A percentile compares a stretch with the other conserved stretches of the same genome.
These are phyloP conservation scores for Ochotona princeps DNA, from an alignment of 2,113 vertebrate species.

Conservation along the genomic window DNA sequence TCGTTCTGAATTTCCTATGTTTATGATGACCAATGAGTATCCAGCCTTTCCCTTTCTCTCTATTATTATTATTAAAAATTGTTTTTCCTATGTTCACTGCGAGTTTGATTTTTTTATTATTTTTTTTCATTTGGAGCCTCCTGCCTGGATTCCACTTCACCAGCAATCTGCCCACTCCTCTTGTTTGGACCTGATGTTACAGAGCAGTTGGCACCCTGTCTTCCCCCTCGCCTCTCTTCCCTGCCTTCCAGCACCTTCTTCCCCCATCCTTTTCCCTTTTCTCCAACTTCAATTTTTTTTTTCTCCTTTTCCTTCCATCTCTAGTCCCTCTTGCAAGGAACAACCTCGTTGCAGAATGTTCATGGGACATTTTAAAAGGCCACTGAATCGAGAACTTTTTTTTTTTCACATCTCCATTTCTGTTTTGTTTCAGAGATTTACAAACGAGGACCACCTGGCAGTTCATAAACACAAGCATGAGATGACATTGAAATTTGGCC, in stretches of 20 bases:
- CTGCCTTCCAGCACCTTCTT: conserved; percentile 24
- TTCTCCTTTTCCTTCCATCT: conserved; percentile 20
- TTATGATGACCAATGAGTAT: conserved; percentile 36
- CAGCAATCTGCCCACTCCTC: conserved; percentile 75
- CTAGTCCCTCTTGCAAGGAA: conserved; percentile 1
- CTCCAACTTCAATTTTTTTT: conserved; percentile 10
- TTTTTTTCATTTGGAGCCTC: conserved; percentile 56
- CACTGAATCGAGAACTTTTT: conserved; percentile 54
- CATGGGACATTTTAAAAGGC: conserved; percentile 62
- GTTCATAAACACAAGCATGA: conserved; percentile 99
- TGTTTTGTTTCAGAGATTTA: conserved; percentile 93
- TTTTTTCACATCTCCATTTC: conserved; percentile 69
- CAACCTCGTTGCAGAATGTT: conserved; percentile 24
- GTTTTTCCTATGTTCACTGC: conserved; percentile 62
- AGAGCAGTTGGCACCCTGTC: conserved; percentile 58
- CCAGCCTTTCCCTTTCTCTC: conserved; percentile 50
- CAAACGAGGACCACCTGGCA: conserved; percentile 99
- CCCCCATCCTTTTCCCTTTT: conserved; percentile 14
- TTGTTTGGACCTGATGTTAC: conserved; percentile 67
- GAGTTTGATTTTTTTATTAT: background rate
- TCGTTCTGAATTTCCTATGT: conserved; percentile 58
- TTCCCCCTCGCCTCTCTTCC: background rate
- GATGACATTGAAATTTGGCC: conserved; percentile 98
- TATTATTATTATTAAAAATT: conserved; percentile 77
- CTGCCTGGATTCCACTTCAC: conserved; percentile 58